phyloP scores from a whole-genome alignment of 2,888 invertebrate genomes.

The Pristionchus maxplancki region DNA sequence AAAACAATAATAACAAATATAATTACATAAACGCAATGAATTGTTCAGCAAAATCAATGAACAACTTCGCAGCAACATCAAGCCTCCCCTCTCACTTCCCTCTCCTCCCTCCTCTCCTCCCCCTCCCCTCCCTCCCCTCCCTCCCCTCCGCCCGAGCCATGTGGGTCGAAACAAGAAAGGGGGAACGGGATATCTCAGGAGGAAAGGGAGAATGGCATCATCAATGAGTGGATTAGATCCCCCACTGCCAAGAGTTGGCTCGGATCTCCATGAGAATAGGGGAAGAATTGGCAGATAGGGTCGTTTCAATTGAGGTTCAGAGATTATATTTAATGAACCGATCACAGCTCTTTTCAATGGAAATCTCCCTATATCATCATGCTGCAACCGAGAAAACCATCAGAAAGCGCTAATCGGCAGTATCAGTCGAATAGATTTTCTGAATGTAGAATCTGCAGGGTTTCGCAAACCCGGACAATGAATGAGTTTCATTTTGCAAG shows the following conservation, averaged over 20 bases:
- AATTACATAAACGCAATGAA: not conserved
- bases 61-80: not conserved
- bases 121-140: not conserved
- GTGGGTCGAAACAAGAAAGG: conserved; percentile 36
- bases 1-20: no score
- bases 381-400: no score
- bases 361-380: no score
- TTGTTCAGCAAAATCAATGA: not conserved
- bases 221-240: conserved; percentile 39
- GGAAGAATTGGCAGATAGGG: not conserved
- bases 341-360: no score
- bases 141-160: not conserved
- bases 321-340: no score
- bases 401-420: no score
- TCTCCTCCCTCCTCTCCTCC: not conserved
- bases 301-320: not conserved
- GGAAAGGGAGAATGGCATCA: not conserved
- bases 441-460: no score
- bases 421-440: no score
- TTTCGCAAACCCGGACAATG: not conserved
- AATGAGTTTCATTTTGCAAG: no score
- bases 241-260: conserved; percentile 1
- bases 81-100: not conserved
- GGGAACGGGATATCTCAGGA: conserved; percentile 35
- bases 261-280: not conserved